Evolutionary conservation across 2,797 vertebrate species (phyloP).

Genomic region (Antennarius maculatus): DNA sequence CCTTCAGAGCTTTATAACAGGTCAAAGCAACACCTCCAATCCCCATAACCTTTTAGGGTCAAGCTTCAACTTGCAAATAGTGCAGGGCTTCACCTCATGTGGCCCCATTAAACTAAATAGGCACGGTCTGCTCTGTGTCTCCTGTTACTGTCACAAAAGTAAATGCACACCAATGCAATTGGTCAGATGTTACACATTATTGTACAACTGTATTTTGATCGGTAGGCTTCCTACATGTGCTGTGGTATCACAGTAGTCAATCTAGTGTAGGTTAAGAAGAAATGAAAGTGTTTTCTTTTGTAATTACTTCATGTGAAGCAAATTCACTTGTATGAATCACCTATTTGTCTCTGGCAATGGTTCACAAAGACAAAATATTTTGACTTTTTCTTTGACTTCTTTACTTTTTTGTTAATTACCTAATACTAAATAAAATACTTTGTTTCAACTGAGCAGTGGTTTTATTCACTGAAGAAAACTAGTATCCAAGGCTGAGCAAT

Average conservation of each 20-base stretch:
- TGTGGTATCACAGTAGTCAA: background rate
- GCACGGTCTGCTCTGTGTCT: constrained; percentile 41
- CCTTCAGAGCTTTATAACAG: constrained; percentile 42
- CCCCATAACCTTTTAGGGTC: constrained; percentile 63
- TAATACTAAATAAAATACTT: background rate
- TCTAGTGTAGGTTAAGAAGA: background rate
- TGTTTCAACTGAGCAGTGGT: background rate
- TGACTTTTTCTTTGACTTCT: background rate
- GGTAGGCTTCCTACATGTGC: background rate
- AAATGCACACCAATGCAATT: constrained; percentile 32
- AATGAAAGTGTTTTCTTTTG: background rate
- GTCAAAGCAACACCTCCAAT: constrained; percentile 64
- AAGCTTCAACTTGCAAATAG: constrained; percentile 55
- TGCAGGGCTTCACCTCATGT: constrained; percentile 65
- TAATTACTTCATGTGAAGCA: background rate
- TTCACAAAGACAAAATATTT: background rate
- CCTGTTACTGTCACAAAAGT: constrained; percentile 29
- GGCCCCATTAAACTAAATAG: constrained; percentile 58
- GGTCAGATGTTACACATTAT: constrained; percentile 16
- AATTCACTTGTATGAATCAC: background rate
- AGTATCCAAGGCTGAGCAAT: constrained; percentile 4
- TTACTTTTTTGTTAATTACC: background rate
- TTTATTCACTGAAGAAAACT: background rate
- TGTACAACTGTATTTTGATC: background rate
- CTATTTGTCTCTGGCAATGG: background rate